Percentiles rank a stretch among this genome's conserved stretches.
phyloP scores from a whole-genome alignment of 2,888 invertebrate genomes.

The Amblyjoppa fuscipennis region DNA sequence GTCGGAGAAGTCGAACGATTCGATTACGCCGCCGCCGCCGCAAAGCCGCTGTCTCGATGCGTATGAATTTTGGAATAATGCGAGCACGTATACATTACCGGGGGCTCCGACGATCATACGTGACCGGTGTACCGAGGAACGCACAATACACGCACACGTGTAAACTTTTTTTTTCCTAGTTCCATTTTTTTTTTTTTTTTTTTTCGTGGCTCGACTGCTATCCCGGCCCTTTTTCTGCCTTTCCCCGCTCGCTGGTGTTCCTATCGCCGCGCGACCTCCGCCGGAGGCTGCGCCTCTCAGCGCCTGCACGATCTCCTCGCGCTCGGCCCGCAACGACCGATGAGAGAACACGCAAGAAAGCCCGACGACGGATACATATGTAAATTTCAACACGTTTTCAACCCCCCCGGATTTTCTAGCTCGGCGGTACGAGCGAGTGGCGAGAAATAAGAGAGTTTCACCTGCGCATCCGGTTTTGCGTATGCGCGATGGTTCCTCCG shows the following conservation, averaged over 20 bases:
- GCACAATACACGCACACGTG: slow-evolving; percentile 43
- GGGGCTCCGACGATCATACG: slow-evolving; percentile 67
- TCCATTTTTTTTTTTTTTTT: not conserved
- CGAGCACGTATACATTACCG: slow-evolving; percentile 74
- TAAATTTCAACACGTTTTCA: slow-evolving; percentile 72
- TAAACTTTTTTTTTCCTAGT: not conserved
- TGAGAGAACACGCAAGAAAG: slow-evolving; percentile 52
- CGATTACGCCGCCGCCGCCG: slow-evolving; percentile 46
- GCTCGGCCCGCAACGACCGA: slow-evolving; percentile 19
- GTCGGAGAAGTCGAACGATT: slow-evolving; percentile 52
- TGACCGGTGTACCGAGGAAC: slow-evolving; percentile 70
- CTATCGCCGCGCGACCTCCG: not conserved
- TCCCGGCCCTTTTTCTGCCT: slow-evolving; percentile 2
- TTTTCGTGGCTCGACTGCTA: not conserved
- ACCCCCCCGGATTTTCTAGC: slow-evolving; percentile 33
- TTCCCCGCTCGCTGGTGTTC: slow-evolving; percentile 1
- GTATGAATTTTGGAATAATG: slow-evolving; percentile 80
- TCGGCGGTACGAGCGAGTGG: slow-evolving; percentile 31
- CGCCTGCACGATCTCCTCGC: slow-evolving; percentile 11
- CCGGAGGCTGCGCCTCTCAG: slow-evolving; percentile 3
- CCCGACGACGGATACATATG: slow-evolving; percentile 75
- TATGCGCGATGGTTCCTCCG: slow-evolving; percentile 75
- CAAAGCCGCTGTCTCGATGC: slow-evolving; percentile 63
- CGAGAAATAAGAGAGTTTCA: slow-evolving; percentile 72
- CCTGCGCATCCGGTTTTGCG: slow-evolving; percentile 83